Evolutionary conservation across 2,113 vertebrate genomes (phyloP), one percentile per base, ranked within the genome.

Genomic region (Oryzias melastigma): DNA sequence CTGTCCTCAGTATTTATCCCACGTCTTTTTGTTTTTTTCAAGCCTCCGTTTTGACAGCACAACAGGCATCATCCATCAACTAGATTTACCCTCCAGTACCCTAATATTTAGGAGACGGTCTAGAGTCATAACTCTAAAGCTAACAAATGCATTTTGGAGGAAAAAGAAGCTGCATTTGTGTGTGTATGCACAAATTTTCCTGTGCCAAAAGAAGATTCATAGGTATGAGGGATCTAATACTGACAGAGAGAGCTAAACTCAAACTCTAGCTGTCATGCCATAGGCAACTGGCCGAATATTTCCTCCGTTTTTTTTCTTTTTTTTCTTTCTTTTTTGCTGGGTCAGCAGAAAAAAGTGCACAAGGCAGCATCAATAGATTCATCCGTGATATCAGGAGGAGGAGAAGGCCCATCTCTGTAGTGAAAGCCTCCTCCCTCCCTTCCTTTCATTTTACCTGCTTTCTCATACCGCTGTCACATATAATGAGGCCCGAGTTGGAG

Each of bases 321-420:
- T 67, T 54, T 2, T 84, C 83, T 77, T 8, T 8, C 2, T 18
- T 3, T 64, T 68, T 52, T 2, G 85, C 84, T 78, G 54, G 74
- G 76, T 91, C 89, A 91, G 89, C 89, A 85, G 62, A 86, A 88
- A 90, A 35, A 87, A 83, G 69, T 85, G 85, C 83, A 83, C 63
- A 81, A 85, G 83, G 83, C 80, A 79, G 77, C 84, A 83, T 70
- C 80, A 78, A 80, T 89, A 81, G 83, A 92, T 89, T 88, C 83
- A 83, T 87, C 83, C 66, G 59, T 71, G 86, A 85, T 90, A 87
- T 84, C 88, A 84, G 80, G 81, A 87, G 72, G 63, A 77, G 72
- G 62, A 80, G 76, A 69, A 40, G 71, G 64, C 56, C 68, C 49
- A 62, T 78, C 59, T 77, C 74, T 22, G 57, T 74, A 55, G 66